These are phyloP conservation scores for Augochlora pura DNA, from an alignment of 1,140 invertebrate species.

Conservation along the genomic window DNA sequence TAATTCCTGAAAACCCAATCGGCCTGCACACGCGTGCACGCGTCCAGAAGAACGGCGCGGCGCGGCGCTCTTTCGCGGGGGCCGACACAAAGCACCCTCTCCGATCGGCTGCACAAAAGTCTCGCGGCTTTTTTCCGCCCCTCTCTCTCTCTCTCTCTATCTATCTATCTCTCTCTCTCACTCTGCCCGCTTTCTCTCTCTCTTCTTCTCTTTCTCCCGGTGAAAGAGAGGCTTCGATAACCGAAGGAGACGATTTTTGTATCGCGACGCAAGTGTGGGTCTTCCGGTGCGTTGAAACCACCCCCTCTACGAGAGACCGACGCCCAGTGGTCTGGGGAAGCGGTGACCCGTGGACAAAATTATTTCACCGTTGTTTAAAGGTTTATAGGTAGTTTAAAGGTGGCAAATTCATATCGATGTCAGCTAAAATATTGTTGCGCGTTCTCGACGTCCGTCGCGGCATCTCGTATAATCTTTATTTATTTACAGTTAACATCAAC, in stretches of 20 bases:
- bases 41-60: constrained; percentile 10
- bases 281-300: background rate
- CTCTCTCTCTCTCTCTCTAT: background rate
- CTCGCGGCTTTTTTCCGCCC: background rate
- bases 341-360: too few species aligned
- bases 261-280: background rate
- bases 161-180: too few species aligned
- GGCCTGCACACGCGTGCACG: background rate
- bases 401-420: too few species aligned
- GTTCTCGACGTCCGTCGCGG: too few species aligned
- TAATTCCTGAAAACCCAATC: constrained; percentile 41
- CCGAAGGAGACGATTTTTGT: background rate
- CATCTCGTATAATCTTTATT: too few species aligned
- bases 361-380: too few species aligned
- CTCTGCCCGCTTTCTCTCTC: too few species aligned
- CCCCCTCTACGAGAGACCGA: background rate
- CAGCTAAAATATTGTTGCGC: too few species aligned
- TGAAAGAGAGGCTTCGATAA: background rate
- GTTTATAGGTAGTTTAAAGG: too few species aligned
- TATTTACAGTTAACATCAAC: too few species aligned
- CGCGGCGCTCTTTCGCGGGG: background rate
- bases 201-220: too few species aligned
- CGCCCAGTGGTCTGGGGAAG: background rate
- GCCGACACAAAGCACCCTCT: background rate
- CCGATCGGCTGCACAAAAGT: constrained; percentile 4